Percentiles rank a stretch among this genome's conserved stretches.
These are phyloP conservation scores for Lepus timidus DNA, from an alignment of 2,113 vertebrate species.

Conservation along the genomic window DNA sequence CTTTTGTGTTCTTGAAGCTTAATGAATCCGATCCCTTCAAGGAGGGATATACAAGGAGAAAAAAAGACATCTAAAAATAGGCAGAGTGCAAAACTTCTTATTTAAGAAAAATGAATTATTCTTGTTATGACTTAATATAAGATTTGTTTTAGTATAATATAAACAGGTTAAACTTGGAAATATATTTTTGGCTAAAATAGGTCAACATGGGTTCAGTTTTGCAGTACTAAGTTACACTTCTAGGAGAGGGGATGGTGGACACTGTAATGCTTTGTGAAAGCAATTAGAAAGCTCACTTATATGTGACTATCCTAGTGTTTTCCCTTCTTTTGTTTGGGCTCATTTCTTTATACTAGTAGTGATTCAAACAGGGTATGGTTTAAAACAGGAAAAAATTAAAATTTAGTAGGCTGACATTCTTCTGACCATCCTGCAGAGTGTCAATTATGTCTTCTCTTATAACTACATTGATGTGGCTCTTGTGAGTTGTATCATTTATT, in stretches of 20 bases:
- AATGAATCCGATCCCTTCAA: conserved; percentile 19
- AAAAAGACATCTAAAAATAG: not conserved
- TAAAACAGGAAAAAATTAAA: not conserved
- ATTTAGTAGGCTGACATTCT: not conserved
- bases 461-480: not conserved
- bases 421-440: not conserved
- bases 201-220: not conserved
- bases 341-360: not conserved
- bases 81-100: not conserved
- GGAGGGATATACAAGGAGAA: not conserved
- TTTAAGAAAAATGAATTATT: conserved; percentile 17
- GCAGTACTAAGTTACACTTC: not conserved
- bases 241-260: not conserved
- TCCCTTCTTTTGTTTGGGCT: not conserved
- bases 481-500: not conserved
- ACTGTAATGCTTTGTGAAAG: not conserved
- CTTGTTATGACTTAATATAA: not conserved
- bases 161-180: not conserved
- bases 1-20: conserved; percentile 11
- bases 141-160: not conserved
- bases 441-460: not conserved
- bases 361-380: not conserved
- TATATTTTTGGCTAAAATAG: not conserved
- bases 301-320: not conserved
- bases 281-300: not conserved